Percentiles rank a stretch among this genome's conserved stretches.
These are phyloP conservation scores for Melanerpes aurifrons DNA, from an alignment of 2,113 vertebrate genomes.

Conservation along the genomic window DNA sequence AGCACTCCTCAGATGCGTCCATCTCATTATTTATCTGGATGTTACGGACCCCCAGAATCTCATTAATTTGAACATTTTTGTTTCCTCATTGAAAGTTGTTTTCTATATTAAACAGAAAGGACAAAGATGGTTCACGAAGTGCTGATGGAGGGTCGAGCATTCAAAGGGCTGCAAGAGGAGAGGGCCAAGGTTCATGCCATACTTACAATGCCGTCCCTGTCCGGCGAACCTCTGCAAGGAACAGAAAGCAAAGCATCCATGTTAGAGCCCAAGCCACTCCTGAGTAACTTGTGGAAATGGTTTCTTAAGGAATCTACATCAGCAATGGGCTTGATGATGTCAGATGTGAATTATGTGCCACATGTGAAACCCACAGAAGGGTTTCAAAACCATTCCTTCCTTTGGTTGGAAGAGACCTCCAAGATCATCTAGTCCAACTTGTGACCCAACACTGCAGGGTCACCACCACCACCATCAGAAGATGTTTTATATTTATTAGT, in stretches of 20 bases:
- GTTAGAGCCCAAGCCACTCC: neutral
- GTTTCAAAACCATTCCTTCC: rapidly evolving
- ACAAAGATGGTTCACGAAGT: neutral
- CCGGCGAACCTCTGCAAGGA: conserved; percentile 90
- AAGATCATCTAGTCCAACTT: too few species aligned
- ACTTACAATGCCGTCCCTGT: conserved; percentile 93
- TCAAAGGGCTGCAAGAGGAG: neutral
- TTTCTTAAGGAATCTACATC: rapidly evolving
- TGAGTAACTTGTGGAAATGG: rapidly evolving
- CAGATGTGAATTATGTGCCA: neutral
- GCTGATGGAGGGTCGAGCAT: neutral
- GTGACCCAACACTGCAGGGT: too few species aligned
- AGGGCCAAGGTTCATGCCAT: neutral
- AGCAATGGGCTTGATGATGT: rapidly evolving
- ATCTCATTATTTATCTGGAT: too few species aligned
- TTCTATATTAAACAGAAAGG: conserved; percentile 31
- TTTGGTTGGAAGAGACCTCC: too few species aligned
- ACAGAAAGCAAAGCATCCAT: neutral
- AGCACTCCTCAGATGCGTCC: rapidly evolving
- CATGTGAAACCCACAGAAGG: rapidly evolving
- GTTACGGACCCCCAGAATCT: too few species aligned
- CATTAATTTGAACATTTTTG: too few species aligned
- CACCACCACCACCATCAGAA: too few species aligned
- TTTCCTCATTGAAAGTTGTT: neutral
- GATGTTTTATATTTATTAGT: neutral